These are phyloP conservation scores for Xiphias gladius DNA, from an alignment of 2,113 vertebrate species.

Conservation along the genomic window DNA sequence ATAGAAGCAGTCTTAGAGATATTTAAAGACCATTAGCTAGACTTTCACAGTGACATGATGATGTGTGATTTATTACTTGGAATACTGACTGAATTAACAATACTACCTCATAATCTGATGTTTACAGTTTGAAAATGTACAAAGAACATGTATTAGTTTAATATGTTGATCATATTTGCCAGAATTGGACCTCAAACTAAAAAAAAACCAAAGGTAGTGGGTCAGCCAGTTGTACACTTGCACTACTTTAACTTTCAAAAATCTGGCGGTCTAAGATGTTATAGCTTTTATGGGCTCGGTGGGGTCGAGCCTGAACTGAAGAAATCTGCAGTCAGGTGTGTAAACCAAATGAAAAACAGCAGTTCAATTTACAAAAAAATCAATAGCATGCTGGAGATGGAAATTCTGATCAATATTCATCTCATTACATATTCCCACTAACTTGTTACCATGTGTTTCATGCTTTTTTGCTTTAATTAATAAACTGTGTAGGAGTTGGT, in stretches of 20 bases:
- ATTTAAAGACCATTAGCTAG: neutral
- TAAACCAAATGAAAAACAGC: conserved; percentile 27
- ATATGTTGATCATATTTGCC: neutral
- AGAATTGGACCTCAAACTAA: neutral
- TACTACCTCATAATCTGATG: neutral
- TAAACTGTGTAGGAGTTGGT: neutral
- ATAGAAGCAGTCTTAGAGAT: neutral
- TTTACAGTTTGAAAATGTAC: neutral
- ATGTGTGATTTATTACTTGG: neutral
- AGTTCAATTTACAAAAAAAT: conserved; percentile 55
- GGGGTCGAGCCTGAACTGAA: neutral
- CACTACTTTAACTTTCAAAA: neutral
- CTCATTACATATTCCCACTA: conserved; percentile 39
- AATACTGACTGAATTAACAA: neutral
- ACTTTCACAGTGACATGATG: neutral
- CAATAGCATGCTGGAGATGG: conserved; percentile 45
- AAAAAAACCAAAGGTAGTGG: neutral
- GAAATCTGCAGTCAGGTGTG: conserved; percentile 36
- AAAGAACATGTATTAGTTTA: neutral
- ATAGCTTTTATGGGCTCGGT: neutral
- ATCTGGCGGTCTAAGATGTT: neutral
- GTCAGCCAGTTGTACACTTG: neutral
- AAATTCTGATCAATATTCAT: conserved; percentile 53
- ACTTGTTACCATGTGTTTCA: conserved; percentile 2
- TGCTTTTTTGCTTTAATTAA: conserved; percentile 17